phyloP scores from a whole-genome alignment of 2,888 invertebrate genomes.

The Acleris literana region DNA sequence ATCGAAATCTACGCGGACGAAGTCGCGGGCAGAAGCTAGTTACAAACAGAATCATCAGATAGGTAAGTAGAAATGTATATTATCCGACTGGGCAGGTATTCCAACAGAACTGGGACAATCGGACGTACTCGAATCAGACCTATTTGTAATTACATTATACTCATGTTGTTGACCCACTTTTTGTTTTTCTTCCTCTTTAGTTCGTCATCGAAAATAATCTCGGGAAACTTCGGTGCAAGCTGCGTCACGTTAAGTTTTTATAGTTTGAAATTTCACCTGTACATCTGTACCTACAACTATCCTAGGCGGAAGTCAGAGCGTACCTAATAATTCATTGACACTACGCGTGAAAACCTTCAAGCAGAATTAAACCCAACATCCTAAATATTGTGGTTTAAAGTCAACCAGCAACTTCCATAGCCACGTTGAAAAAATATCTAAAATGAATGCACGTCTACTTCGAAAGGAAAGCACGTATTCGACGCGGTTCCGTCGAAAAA shows the following conservation, averaged over 20 bases:
- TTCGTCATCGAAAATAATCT: too few species aligned
- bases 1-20: too few species aligned
- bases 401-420: constrained; percentile 45
- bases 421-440: constrained; percentile 54
- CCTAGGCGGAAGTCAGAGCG: constrained; percentile 60
- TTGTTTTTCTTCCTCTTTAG: too few species aligned
- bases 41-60: too few species aligned
- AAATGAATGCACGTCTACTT: constrained; percentile 79
- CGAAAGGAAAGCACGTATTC: constrained; percentile 82
- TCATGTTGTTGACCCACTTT: too few species aligned
- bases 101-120: too few species aligned
- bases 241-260: neutral
- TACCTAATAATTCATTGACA: constrained; percentile 54
- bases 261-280: neutral
- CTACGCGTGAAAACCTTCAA: constrained; percentile 42
- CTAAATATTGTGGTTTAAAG: constrained; percentile 41
- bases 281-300: constrained; percentile 18
- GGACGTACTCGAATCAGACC: too few species aligned
- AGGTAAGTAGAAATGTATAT: too few species aligned
- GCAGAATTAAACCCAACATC: constrained; percentile 42
- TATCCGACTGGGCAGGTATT: too few species aligned
- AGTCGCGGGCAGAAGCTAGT: too few species aligned
- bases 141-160: too few species aligned
- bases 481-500: constrained; percentile 76
- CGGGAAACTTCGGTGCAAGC: too few species aligned